Evolutionary conservation across 1,140 invertebrate genomes (phyloP).

Genomic region (Vanessa atalanta): DNA sequence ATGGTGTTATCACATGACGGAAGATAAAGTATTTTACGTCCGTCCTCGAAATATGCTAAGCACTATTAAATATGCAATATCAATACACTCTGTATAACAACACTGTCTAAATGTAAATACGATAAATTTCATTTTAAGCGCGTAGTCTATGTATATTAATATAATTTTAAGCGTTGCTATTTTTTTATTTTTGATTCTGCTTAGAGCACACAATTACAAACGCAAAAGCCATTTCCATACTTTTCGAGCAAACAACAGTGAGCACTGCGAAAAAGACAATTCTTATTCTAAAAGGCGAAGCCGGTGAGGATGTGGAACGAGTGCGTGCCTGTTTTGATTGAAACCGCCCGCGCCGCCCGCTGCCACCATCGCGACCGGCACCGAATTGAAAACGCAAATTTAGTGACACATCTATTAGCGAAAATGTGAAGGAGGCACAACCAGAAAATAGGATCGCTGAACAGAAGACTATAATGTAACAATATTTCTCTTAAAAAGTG

Average conservation of each 20-base stretch:
- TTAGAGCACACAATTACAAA: not conserved
- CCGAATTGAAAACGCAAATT: constrained; percentile 79
- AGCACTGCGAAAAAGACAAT: constrained; percentile 78
- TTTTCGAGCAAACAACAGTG: constrained; percentile 48
- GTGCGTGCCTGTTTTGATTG: constrained; percentile 79
- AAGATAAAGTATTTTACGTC: constrained; percentile 13
- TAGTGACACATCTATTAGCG: constrained; percentile 78
- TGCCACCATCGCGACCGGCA: constrained; percentile 56
- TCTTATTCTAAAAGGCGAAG: constrained; percentile 78
- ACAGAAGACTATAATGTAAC: constrained; percentile 45
- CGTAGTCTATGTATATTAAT: not conserved
- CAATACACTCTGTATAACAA: not conserved
- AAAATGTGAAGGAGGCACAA: constrained; percentile 66
- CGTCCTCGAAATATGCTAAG: constrained; percentile 9
- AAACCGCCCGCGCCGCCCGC: constrained; percentile 67
- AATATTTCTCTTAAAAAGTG: constrained; percentile 35
- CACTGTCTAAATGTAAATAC: not conserved
- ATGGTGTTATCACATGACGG: constrained; percentile 17
- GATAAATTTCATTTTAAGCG: too few species aligned
- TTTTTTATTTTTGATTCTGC: not conserved
- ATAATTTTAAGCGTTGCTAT: not conserved
- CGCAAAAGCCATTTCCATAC: constrained; percentile 54
- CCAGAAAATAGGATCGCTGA: constrained; percentile 63
- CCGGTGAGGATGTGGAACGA: constrained; percentile 76
- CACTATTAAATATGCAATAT: constrained; percentile 8